Base-by-base conservation (phyloP, 2,113 vertebrate genomes). In the Onychorhynchus coronatus region DNA sequence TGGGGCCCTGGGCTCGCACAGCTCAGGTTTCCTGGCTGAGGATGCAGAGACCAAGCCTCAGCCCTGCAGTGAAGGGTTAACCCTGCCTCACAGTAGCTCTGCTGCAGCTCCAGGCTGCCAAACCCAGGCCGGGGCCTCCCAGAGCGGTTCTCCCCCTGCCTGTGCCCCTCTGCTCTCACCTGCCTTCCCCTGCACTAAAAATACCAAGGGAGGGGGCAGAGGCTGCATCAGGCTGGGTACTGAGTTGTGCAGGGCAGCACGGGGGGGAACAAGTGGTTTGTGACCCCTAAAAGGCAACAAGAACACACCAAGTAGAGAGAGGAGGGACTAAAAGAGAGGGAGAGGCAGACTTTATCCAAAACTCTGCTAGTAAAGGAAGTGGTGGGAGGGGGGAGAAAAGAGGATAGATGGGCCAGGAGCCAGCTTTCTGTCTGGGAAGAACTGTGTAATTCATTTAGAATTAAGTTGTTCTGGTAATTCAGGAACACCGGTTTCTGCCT, bases 81-180 rank as follows among this genome's bases (percentile, higher is more conserved):
- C 9, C 20, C 59, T 50, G 88, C 77, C 73, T 15, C 3, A 58
- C 76, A 44, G 75, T 5, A 67, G 73, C 73, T 84, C 68, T 44
- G 91, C 85, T 35, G 76, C 91, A 41, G 79, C 52, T 23, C 62
- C 72, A 10, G 52, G 76, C 93, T 91, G 89, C 90, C 93, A 81
- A 74, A 74, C 13, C 24, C 6, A 37, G 66, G 90, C 44, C 52
- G 17, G 62, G 87, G 92, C 85, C 85, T 55, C 70, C 74, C 39
- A 6, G 12, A 39, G 37, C 3, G 1, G 5, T 46, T 58, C 85
- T 76, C 70, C 84, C 93, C 92, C 62, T 55, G 77, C 61, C 81
- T 46, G 85, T 42, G 93, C 95, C 95, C 77, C 94, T 71, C 77
- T 59, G 68, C 91, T 41, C 85, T 91, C 91, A 93, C 96, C 96